Evolutionary conservation across 2,113 vertebrate genomes (phyloP).

Genomic region (Peucedramus taeniatus): DNA sequence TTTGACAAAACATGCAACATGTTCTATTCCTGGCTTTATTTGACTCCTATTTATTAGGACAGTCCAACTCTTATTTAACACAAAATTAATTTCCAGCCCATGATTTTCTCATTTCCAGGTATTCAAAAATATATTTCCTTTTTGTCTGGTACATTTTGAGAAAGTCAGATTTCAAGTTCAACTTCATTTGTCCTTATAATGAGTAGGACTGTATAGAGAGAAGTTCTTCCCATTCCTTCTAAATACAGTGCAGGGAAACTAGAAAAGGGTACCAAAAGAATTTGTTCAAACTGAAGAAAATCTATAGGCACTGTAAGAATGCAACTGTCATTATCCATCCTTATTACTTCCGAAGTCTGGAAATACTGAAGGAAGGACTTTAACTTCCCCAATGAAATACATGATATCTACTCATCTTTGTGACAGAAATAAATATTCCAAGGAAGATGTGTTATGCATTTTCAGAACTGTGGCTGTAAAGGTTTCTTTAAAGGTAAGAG

Average conservation of each 20-base stretch:
- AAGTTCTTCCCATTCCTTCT: background rate
- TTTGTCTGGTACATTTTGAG: background rate
- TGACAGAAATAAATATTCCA: background rate
- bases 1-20: background rate
- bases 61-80: background rate
- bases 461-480: background rate
- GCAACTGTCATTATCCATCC: background rate
- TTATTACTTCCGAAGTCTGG: background rate
- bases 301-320: background rate
- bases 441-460: background rate
- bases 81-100: background rate
- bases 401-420: background rate
- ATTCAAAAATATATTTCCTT: background rate
- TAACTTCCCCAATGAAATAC: background rate
- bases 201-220: background rate
- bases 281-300: background rate
- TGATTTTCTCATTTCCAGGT: background rate
- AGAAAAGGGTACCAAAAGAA: background rate
- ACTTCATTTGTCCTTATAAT: background rate
- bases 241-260: background rate
- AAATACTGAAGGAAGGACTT: background rate
- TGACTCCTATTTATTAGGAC: background rate
- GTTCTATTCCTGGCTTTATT: background rate
- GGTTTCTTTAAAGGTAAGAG: background rate
- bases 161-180: background rate